Conservation (phyloP, 2,797 vertebrate genomes). For the Poeciliopsis gracilis region DNA sequence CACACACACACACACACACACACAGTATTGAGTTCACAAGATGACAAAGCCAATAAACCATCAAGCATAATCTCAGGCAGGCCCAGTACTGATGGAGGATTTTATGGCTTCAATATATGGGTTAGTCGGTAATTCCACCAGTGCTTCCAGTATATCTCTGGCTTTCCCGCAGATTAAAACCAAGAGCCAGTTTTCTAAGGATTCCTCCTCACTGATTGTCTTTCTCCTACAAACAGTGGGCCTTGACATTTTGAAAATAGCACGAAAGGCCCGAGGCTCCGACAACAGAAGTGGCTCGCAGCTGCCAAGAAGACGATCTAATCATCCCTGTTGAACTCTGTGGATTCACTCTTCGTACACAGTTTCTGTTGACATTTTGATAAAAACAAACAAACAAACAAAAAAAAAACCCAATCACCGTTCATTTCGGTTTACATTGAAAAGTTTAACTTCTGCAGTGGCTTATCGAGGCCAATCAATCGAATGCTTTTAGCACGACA, state of each 20-base stretch:
- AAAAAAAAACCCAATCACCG: too few relatives aligned
- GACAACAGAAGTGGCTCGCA: not conserved
- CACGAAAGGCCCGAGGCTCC: not conserved
- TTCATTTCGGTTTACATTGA: not conserved
- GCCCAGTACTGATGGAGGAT: constrained; percentile 20
- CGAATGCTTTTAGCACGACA: not conserved
- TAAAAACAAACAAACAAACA: not conserved
- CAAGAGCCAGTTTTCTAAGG: constrained; percentile 35
- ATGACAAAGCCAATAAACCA: constrained; percentile 25
- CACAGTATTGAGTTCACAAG: not conserved
- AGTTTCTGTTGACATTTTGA: not conserved
- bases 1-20: constrained; percentile 6
- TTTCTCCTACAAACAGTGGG: not conserved
- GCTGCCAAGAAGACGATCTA: not conserved
- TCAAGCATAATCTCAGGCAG: constrained; percentile 15
- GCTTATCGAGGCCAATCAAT: constrained; percentile 10
- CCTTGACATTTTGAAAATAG: not conserved
- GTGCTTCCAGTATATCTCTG: not conserved
- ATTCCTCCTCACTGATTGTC: constrained; percentile 7
- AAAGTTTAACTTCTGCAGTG: not conserved
- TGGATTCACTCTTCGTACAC: not conserved
- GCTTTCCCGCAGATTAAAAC: constrained; percentile 26
- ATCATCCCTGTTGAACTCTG: not conserved
- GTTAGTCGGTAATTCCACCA: constrained; percentile 37
- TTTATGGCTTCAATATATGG: constrained; percentile 24